Evolutionary conservation across 2,797 vertebrate genomes (phyloP).

Genomic region (Choloepus didactylus): DNA sequence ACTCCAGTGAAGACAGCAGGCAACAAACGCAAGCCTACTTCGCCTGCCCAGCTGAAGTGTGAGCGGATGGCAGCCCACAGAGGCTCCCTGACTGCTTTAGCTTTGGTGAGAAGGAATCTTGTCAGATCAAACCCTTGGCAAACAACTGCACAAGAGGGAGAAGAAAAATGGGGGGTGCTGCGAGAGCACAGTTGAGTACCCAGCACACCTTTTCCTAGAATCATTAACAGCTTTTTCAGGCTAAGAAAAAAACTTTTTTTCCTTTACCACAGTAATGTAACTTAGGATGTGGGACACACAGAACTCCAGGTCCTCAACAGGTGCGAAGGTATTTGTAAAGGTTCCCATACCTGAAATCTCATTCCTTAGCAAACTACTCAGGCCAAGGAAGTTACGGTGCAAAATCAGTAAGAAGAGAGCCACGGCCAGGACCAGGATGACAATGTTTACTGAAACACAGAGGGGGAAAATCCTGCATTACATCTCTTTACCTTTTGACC

Average conservation of each 20-base stretch:
- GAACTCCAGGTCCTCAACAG: background rate
- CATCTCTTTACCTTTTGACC: background rate
- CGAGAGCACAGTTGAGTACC: background rate
- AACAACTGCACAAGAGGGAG: background rate
- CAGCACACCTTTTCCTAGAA: background rate
- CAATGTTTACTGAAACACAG: constrained; percentile 93
- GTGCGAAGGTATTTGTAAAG: background rate
- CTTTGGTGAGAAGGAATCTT: background rate
- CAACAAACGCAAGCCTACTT: background rate
- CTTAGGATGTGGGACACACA: background rate
- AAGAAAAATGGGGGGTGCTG: background rate
- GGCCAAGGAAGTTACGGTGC: constrained; percentile 95
- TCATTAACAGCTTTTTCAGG: background rate
- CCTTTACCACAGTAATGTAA: background rate
- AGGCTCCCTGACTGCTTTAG: background rate
- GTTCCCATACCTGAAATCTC: constrained; percentile 91
- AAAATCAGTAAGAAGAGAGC: constrained; percentile 95
- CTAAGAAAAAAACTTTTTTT: constrained; percentile 5
- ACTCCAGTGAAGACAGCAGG: background rate
- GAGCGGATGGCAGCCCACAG: background rate
- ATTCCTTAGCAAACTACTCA: constrained; percentile 94
- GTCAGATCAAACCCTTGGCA: constrained; percentile 48
- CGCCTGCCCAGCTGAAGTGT: background rate
- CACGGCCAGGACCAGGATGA: constrained; percentile 93
- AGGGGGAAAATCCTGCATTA: constrained; percentile 40